Base-by-base conservation (phyloP, 2,797 vertebrate genomes). In the Pangasius krempfi region DNA sequence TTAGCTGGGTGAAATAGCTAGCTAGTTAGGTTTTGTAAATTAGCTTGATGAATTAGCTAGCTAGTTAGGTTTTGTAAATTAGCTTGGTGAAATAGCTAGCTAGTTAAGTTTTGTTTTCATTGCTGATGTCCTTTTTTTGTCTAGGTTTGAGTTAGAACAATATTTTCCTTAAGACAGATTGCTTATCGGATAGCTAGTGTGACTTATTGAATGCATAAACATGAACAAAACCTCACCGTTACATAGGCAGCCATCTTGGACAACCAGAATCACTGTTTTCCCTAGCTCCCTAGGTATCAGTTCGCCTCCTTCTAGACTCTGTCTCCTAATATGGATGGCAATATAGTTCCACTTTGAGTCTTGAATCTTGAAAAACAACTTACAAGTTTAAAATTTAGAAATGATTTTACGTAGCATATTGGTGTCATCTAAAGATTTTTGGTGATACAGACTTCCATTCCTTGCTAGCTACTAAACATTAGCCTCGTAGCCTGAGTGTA, bases 201-300 rank as follows among this genome's bases (percentile, higher is more conserved):
- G 58, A 44, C 56, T 16, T 54, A 25, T 14, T 44, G 80, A 27
- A 44, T 47, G 3, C 13, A 62, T 37, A 52, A 84, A 70, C 16
- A 52, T 33, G 22, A 68, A 68, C 5, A 47, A 68, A 70, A 54
- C n/a, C 16, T 68, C 20, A 84, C 44, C 10, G 6, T 33, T 50
- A 84, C 64, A 33, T 4, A 68, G 9, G n/a, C 62, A 84, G 44
- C 44, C 44, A 84, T 84, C 82, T 83, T 64, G 37, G 58, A 83
- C 58, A 83, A 83, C 10, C 22, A 83, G 22, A 64, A 62, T 64
- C 37, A 40, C 47, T 13, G 79, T 25, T 60, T 37, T 81, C 25
- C 9, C 54, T 58, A 25, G 33, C 3, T 56, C 6, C 60, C 27
- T 78, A 18, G 12, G 54, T 37, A 37, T 80, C 30, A 56, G 14